These are phyloP conservation scores for Leptoclinus maculatus DNA, from an alignment of 2,797 vertebrate species.

Conservation along the genomic window DNA sequence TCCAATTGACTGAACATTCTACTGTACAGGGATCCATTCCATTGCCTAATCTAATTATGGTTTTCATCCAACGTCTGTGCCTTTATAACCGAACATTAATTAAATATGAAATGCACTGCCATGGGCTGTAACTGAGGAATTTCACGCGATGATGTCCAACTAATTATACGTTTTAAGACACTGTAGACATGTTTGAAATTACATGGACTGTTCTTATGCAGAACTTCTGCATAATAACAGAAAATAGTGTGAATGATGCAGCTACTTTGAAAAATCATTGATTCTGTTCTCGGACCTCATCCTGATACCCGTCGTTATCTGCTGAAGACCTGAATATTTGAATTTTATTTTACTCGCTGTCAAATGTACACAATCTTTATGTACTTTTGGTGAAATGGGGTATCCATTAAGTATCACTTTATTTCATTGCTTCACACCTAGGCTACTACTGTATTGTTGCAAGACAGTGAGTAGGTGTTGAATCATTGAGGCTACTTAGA, in stretches of 20 bases:
- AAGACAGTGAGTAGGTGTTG: background rate
- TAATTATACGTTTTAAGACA: slow-evolving; percentile 21
- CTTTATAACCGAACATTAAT: background rate
- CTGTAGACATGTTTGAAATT: background rate
- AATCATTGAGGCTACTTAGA: background rate
- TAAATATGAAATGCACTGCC: slow-evolving; percentile 17
- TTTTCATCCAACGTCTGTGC: slow-evolving; percentile 7
- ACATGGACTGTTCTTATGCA: background rate
- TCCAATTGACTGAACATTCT: slow-evolving; percentile 46
- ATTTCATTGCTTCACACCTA: background rate
- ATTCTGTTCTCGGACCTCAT: background rate
- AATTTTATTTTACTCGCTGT: background rate
- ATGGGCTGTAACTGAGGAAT: slow-evolving; percentile 10
- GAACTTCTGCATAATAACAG: background rate
- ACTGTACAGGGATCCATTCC: slow-evolving; percentile 28
- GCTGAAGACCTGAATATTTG: background rate
- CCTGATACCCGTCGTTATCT: background rate
- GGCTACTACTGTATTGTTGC: background rate
- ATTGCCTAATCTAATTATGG: slow-evolving; percentile 22
- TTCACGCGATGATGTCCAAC: slow-evolving; percentile 24
- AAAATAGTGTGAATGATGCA: background rate
- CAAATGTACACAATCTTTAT: background rate
- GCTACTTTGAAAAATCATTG: background rate
- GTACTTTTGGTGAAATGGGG: background rate
- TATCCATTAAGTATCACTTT: background rate